Percentiles rank a stretch among this genome's conserved stretches.
These are phyloP conservation scores for Saxicola maurus DNA, from an alignment of 2,797 vertebrate species.

Conservation along the genomic window DNA sequence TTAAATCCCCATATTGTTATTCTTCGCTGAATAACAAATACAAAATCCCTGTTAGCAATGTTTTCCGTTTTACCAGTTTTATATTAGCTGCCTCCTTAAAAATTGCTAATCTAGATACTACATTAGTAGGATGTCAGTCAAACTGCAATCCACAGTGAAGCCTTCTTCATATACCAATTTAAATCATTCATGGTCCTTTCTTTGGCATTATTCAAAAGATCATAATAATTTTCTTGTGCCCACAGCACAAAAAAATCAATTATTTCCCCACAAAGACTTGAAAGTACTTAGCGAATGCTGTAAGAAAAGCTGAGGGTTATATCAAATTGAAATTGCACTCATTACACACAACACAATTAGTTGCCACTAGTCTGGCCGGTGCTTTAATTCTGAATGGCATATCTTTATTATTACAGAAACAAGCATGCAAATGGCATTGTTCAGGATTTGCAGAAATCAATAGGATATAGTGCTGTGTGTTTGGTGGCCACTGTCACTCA, in stretches of 20 bases:
- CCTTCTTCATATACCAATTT: conserved; percentile 99
- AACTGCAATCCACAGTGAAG: conserved; percentile 88
- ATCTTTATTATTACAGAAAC: conserved; percentile 99
- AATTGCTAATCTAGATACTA: conserved; percentile 92
- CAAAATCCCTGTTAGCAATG: conserved; percentile 68
- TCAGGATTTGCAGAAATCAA: conserved; percentile 99
- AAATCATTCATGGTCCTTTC: conserved; percentile 99
- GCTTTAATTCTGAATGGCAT: conserved; percentile 99
- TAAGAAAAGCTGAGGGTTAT: conserved; percentile 99
- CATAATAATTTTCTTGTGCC: conserved; percentile 99
- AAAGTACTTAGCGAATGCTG: conserved; percentile 99
- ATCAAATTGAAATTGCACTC: conserved; percentile 99
- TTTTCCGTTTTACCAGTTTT: conserved; percentile 76
- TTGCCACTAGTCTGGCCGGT: conserved; percentile 98
- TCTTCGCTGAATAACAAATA: conserved; percentile 67
- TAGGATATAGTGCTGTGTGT: conserved; percentile 98
- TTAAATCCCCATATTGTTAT: conserved; percentile 71
- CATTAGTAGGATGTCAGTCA: conserved; percentile 96
- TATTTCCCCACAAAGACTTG: conserved; percentile 99
- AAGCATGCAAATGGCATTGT: conserved; percentile 99
- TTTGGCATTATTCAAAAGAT: conserved; percentile 99
- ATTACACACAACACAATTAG: conserved; percentile 99
- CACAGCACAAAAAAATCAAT: conserved; percentile 99
- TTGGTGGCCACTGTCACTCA: conserved; percentile 99
- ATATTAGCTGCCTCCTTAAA: conserved; percentile 80